Evolutionary conservation across 2,888 invertebrate species (phyloP), one percentile per base, ranked within the genome.

Genomic region (Noctua janthina): DNA sequence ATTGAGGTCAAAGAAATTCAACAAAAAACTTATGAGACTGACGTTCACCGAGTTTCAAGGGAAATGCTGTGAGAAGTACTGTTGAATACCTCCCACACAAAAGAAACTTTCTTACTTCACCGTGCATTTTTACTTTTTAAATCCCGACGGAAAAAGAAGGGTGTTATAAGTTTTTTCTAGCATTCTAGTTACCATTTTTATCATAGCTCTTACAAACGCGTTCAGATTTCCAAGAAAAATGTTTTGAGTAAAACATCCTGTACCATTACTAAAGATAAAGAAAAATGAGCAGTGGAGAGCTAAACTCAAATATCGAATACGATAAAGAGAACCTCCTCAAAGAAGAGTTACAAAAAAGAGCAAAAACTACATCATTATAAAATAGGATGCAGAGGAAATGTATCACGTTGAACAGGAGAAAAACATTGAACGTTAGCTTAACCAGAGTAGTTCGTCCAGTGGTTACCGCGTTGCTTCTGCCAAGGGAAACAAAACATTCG

Each of bases 401-500:
- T 67, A 84, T 51, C n/a, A 29, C n/a, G 78, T 43, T 51, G 23
- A 29, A 59, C 8, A 66, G 23, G 8, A 56, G 49, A 51, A 68
- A 87, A 76, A 51, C 87, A 64, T 64, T 54, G 62, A 49, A 67
- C 49, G 39, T 54, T 51, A 73, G 51, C 46, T 54, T 74, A 82
- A 82, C 54, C 20, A 86, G 62, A n/a, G 20, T 68, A 46, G 56
- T 67, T 71, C 17, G 51, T 59, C 59, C 51, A 10, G 66, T 74
- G 79, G 87, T 68, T 54, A 68, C 62, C 69, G 54, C 29, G 68
- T 49, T 56, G 46, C 39, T 13, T 71, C 51, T 46, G 23, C 73
- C 13, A 62, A 46, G 23, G 46, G n/a, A 74, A 72, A 88, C 77
- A 82, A 78, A 82, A 64, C 85, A 69, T 81, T 80, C 85, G 51